Evolutionary conservation across 2,113 vertebrate species (phyloP), one percentile per base, ranked within the genome.

Genomic region (Oreochromis tanganicae): DNA sequence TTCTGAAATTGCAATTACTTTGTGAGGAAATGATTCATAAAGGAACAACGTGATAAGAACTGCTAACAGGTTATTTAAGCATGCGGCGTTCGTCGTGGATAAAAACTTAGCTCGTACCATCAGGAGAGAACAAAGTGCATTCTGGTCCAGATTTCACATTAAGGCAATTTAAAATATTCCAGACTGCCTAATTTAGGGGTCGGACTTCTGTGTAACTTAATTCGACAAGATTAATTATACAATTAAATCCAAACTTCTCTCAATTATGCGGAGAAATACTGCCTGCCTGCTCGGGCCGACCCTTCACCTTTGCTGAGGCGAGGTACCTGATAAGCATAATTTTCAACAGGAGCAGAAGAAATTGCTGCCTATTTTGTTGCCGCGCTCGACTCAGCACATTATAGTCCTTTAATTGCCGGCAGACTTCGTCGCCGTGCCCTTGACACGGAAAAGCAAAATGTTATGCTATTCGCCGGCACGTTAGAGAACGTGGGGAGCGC

Each of bases 151-250:
- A 95, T 94, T 96, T 92, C 92, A 94, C 94, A 96, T 96, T 96
- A 96, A 96, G 93, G 92, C 93, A 94, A 95, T 96, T 96, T 96
- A 91, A 95, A 96, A 96, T 94, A 96, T 95, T 95, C 95, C 92
- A 95, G 92, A 94, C 94, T 92, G 87, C 91, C 92, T 95, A 95
- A 96, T 95, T 95, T 89, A 91, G 92, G 91, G 95, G 94, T 95
- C 94, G 90, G 90, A 95, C 95, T 94, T 95, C 94, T 94, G 93
- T 95, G 94, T 95, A 96, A 96, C 94, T 96, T 96, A 95, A 96
- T 96, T 96, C 89, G 93, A 96, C 95, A 96, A 96, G 96, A 96
- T 96, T 96, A 96, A 96, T 96, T 96, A 95, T 96, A 96, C 96
- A 96, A 96, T 96, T 96, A 96, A 96, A 96, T 96, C 94, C 92